Percentiles rank a stretch among this genome's conserved stretches.
Evolutionary conservation across 2,113 vertebrate species (phyloP).

Genomic region (Calidris pugnax): DNA sequence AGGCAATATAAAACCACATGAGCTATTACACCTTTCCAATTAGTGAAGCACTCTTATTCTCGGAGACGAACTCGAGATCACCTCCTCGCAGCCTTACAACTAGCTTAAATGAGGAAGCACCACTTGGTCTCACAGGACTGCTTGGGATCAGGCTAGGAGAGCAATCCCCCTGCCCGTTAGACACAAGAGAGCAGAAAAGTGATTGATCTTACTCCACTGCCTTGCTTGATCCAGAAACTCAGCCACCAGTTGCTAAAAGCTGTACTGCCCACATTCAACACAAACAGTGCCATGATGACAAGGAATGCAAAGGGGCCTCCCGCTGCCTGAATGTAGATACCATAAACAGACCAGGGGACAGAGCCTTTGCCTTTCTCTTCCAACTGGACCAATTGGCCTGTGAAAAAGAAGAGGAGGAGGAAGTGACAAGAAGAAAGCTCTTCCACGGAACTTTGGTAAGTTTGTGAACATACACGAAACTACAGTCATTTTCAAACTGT

Average conservation of each 20-base stretch:
- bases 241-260: constrained; percentile 96
- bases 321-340: constrained; percentile 85
- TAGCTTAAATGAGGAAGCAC: constrained; percentile 1
- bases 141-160: background rate
- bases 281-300: constrained; percentile 85
- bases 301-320: constrained; percentile 87
- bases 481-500: background rate
- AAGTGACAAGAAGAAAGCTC: background rate
- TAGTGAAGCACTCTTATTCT: background rate
- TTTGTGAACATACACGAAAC: background rate
- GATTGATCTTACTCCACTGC: constrained; percentile 86
- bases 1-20: background rate
- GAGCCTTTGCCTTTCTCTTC: constrained; percentile 89
- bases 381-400: constrained; percentile 83
- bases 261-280: constrained; percentile 90
- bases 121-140: background rate
- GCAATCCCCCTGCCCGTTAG: background rate
- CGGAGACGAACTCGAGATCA: background rate
- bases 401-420: background rate
- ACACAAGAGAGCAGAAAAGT: background rate
- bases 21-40: background rate
- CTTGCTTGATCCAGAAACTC: constrained; percentile 95
- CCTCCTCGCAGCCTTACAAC: background rate
- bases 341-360: constrained; percentile 86
- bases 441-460: background rate